Evolutionary conservation across 2,113 vertebrate genomes (phyloP), one percentile per base, ranked within the genome.

Genomic region (Pristiophorus japonicus): DNA sequence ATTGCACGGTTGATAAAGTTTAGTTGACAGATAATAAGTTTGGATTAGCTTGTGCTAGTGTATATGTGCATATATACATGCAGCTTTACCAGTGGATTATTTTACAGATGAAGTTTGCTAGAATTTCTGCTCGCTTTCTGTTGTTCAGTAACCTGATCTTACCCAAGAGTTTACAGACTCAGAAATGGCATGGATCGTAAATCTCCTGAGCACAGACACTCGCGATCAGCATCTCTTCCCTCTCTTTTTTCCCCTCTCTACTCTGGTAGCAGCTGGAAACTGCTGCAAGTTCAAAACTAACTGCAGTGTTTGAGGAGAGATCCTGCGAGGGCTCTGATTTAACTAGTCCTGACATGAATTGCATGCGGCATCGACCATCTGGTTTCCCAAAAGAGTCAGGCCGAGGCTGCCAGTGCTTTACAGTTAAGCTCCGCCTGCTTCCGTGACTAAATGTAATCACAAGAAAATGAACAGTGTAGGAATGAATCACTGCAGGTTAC

Each of bases 401-500:
- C 95, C 95, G 95, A 95, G 84, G 59, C 88, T 92, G 88, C 95
- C 95, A 95, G 95, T 78, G 96, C n/a, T 22, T 78, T 95, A 95
- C 94, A 95, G 93, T 66, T 96, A 96, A 66, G 95, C 96, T 96
- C 90, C 85, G 63, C 45, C 0, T 30, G 95, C 93, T 97, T 96
- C 95, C 67, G 6, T 96, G 96, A 96, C 96, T 95, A 96, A 92
- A 92, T 92, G 88, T 63, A 96, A 97, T 96, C 96, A 97, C 96
- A 96, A 96, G 94, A 95, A 96, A 96, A 96, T 96, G 96, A 96
- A 96, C 97, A 0, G 3, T 96, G 97, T 95, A 96, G 96, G 0
- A 0, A 94, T 96, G 96, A 96, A 96, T 97, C 97, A 96, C 96
- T 97, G 96, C 96, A 97, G 97, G 97, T 97, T 92, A 96, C 96